A percentile compares a stretch with the other conserved stretches of the same genome.
Evolutionary conservation across 2,113 vertebrate genomes (phyloP).

Genomic region (Pycnonotus jocosus): DNA sequence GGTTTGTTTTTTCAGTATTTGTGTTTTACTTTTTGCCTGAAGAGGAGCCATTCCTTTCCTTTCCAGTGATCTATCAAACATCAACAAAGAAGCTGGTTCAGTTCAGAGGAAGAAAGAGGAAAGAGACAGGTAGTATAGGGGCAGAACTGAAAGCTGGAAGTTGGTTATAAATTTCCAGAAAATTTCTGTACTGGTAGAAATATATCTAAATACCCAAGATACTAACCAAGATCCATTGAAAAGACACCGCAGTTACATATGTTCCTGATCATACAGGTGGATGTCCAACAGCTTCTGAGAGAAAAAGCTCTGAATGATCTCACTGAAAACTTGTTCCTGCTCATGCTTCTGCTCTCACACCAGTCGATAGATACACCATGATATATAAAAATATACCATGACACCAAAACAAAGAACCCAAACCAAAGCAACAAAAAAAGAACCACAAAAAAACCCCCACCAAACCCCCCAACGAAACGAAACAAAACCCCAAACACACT

Average conservation of each 20-base stretch:
- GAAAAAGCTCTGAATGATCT: background rate
- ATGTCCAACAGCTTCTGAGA: background rate
- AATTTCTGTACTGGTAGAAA: background rate
- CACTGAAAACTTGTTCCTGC: background rate
- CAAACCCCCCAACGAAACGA: background rate
- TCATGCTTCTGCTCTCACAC: background rate
- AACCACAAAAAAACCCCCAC: background rate
- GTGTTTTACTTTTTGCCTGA: background rate
- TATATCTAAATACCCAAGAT: background rate
- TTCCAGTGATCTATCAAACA: background rate
- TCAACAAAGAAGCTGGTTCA: background rate
- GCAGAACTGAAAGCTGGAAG: background rate
- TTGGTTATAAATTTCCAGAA: background rate
- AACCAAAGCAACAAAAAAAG: background rate
- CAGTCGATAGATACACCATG: background rate
- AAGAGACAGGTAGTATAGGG: background rate
- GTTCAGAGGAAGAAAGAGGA: background rate
- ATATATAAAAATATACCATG: background rate
- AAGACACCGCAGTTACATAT: background rate
- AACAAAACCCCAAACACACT: no score
- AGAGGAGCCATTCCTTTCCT: background rate
- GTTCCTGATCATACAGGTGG: background rate
- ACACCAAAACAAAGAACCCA: background rate
- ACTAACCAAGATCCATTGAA: background rate
- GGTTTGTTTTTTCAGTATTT: background rate